Evolutionary conservation across 2,888 invertebrate species (phyloP).

Genomic region (Glaucopsyche alexis): DNA sequence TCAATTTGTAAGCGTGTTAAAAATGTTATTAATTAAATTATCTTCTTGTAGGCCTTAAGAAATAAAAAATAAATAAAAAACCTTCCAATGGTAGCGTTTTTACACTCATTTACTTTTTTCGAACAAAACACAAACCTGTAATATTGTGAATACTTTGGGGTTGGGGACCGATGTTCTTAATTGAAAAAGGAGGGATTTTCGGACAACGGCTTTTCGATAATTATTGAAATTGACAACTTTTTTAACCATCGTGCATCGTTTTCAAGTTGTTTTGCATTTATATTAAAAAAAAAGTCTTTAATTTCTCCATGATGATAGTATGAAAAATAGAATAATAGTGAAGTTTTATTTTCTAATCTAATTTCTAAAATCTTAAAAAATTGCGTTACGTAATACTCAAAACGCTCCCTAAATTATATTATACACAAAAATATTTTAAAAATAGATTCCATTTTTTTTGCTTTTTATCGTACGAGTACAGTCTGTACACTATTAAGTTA

Average conservation of each 20-base stretch:
- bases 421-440: no score
- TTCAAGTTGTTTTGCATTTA: not conserved
- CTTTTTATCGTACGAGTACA: no score
- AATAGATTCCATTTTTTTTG: no score
- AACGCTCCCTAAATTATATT: no score
- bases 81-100: no score
- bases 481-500: not conserved
- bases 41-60: not conserved
- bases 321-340: no score
- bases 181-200: conserved; percentile 58
- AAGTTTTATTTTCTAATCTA: no score
- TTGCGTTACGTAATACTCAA: no score
- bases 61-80: not conserved
- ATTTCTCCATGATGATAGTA: no score
- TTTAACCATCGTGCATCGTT: conserved; percentile 30
- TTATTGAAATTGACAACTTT: conserved; percentile 68
- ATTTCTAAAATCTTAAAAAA: no score
- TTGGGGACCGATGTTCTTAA: conserved; percentile 52
- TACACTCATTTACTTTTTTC: not conserved
- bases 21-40: not conserved
- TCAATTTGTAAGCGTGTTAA: conserved; percentile 1
- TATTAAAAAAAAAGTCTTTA: not conserved
- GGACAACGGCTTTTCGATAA: conserved; percentile 60
- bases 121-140: not conserved
- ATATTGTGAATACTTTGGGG: conserved; percentile 35